A percentile compares a stretch with the other conserved stretches of the same genome.
These are phyloP conservation scores for Phylloscopus trochiloides DNA, from an alignment of 2,113 vertebrate species.

Conservation along the genomic window DNA sequence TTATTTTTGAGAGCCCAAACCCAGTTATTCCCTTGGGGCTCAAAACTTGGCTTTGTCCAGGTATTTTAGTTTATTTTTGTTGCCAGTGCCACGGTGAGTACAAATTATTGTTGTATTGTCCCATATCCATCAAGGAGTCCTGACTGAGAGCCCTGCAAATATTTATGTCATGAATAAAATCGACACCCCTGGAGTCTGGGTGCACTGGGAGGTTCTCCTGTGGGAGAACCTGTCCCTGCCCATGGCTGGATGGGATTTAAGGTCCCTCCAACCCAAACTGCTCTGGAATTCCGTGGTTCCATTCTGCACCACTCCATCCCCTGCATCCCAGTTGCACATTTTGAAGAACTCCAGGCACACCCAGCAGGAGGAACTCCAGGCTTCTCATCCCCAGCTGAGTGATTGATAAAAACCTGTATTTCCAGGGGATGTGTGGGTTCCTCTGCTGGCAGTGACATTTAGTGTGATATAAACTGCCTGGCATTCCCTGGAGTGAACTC, in stretches of 20 bases:
- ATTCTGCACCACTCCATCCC: too few species aligned
- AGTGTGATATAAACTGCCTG: background rate
- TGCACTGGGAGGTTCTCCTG: background rate
- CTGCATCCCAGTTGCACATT: accelerated
- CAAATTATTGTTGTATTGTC: too few species aligned
- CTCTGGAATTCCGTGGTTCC: background rate
- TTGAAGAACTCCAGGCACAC: background rate
- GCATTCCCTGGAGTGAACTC: background rate
- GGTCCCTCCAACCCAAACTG: background rate
- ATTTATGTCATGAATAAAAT: background rate
- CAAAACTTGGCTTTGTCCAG: background rate
- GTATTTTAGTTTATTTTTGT: background rate
- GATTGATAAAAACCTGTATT: background rate
- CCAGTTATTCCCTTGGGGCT: background rate
- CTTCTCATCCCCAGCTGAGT: background rate
- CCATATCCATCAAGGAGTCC: background rate
- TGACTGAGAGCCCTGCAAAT: background rate
- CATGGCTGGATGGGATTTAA: background rate
- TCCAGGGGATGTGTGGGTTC: background rate
- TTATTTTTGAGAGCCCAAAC: background rate
- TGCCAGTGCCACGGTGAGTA: background rate
- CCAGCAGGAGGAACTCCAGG: background rate
- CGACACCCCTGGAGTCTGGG: background rate
- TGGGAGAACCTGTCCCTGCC: background rate
- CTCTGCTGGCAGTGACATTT: background rate